Evolutionary conservation across 2,113 vertebrate genomes (phyloP), one percentile per base, ranked within the genome.

Genomic region (Hyaena hyaena): DNA sequence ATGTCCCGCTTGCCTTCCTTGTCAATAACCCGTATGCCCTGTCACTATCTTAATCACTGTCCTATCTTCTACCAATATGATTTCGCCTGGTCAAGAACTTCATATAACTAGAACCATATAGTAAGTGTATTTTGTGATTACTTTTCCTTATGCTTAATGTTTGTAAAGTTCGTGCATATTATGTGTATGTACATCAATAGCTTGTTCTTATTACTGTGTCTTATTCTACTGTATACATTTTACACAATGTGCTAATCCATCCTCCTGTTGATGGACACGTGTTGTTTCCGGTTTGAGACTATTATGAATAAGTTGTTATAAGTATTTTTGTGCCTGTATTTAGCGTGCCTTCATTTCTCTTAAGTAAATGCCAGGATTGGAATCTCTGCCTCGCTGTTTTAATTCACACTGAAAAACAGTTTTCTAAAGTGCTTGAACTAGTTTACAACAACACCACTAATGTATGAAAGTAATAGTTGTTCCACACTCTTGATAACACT

Each of bases 371-470:
- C 45, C 19, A 92, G 33, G 21, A 73, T 74, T 93, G 39, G 10
- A 94, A 93, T 83, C 90, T 9, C n/a, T 92, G 7, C 61, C 48
- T 89, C 58, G 16, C 26, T 26, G 21, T 95, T 91, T 96, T 88
- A 76, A 82, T 0, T 73, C 50, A 68, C 50, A 85, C 14, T 35
- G 26, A 76, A 69, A 97, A 83, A 53, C 26, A 85, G 21, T 85
- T 96, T 97, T 93, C 10, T 26, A 39, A 77, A 74, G 45, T 50
- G 33, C 19, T 84, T 53, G n/a, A 96, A 80, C 33, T 50, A 39
- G 48, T 80, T 91, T 76, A 61, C 17, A 55, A 48, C 26, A 61
- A 53, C 5, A 65, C 8, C 17, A 45, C 74, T 71, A 84, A 88
- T 31, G 4, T 63, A 55, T 45, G 58, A 82, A 10, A 15, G 10